Evolutionary conservation across 2,888 invertebrate genomes (phyloP).

Genomic region (Tipula unca): DNA sequence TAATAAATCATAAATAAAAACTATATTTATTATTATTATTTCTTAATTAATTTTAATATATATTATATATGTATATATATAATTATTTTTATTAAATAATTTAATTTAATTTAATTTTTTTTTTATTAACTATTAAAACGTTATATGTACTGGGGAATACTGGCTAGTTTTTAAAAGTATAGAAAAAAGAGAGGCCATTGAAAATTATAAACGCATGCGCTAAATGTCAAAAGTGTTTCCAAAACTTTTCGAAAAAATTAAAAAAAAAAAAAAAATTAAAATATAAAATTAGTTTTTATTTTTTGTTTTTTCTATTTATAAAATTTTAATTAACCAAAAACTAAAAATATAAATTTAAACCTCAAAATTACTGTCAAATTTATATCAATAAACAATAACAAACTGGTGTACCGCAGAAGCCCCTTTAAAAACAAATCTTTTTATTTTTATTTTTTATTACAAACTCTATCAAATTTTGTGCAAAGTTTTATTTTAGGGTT

Average conservation of each 20-base stretch:
- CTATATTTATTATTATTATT: neutral
- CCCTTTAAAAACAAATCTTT: neutral
- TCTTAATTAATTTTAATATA: neutral
- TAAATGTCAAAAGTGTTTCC: slow-evolving; percentile 18
- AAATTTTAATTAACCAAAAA: neutral
- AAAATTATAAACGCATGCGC: slow-evolving; percentile 15
- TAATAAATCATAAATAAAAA: neutral
- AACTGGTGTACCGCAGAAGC: neutral
- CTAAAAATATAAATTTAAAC: neutral
- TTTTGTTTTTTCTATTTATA: neutral
- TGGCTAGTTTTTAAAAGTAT: slow-evolving; percentile 20
- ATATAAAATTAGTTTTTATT: neutral
- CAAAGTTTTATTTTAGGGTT: neutral
- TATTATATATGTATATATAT: no score
- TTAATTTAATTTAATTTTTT: neutral
- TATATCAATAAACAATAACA: neutral
- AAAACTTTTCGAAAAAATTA: neutral
- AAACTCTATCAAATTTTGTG: neutral
- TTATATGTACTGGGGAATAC: slow-evolving; percentile 20
- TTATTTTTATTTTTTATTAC: no score
- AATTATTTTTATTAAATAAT: slow-evolving; percentile 15
- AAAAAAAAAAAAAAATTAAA: neutral
- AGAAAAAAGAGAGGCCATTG: slow-evolving; percentile 17
- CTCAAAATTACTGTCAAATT: neutral
- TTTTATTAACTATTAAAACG: slow-evolving; percentile 18